These are phyloP conservation scores for Dryocosmus kuriphilus DNA, from an alignment of 2,888 invertebrate species.

Conservation along the genomic window DNA sequence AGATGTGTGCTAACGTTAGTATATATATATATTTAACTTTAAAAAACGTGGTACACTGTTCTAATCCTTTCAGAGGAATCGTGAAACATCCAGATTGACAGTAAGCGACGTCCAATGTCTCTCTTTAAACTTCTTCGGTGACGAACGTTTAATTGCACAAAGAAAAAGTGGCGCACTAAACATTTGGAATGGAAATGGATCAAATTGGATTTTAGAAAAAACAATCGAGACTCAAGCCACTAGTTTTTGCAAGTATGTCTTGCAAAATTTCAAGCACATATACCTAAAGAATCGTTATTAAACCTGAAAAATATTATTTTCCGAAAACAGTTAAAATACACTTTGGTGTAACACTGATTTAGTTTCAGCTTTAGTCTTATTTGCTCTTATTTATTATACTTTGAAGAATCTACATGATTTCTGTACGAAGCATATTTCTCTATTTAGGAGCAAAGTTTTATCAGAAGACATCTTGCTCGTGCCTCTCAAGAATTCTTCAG, in stretches of 20 bases:
- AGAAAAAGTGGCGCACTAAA: conserved; percentile 86
- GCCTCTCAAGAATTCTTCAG: conserved; percentile 83
- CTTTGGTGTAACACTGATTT: too few relatives aligned
- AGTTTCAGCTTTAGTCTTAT: too few relatives aligned
- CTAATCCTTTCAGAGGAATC: conserved; percentile 82
- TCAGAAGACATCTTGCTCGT: conserved; percentile 82
- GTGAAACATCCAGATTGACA: conserved; percentile 83
- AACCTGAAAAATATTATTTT: not conserved
- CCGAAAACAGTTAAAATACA: too few relatives aligned
- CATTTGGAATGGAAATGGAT: conserved; percentile 82
- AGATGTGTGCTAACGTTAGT: too few relatives aligned
- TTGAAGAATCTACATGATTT: not conserved
- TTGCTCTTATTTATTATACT: too few relatives aligned
- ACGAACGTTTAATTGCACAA: conserved; percentile 84
- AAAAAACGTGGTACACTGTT: not conserved
- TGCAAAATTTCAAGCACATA: too few relatives aligned
- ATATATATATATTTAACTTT: too few relatives aligned
- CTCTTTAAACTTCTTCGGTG: conserved; percentile 81
- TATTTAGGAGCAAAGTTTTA: conserved; percentile 74
- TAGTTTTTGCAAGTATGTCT: conserved; percentile 84
- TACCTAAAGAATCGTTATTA: too few relatives aligned
- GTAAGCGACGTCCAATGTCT: conserved; percentile 80
- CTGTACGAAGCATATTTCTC: not conserved
- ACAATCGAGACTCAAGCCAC: conserved; percentile 82
- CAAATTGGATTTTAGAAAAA: conserved; percentile 79